Evolutionary conservation across 2,797 vertebrate genomes (phyloP), one percentile per base, ranked within the genome.

Genomic region (Alcedo quadribrachys): DNA sequence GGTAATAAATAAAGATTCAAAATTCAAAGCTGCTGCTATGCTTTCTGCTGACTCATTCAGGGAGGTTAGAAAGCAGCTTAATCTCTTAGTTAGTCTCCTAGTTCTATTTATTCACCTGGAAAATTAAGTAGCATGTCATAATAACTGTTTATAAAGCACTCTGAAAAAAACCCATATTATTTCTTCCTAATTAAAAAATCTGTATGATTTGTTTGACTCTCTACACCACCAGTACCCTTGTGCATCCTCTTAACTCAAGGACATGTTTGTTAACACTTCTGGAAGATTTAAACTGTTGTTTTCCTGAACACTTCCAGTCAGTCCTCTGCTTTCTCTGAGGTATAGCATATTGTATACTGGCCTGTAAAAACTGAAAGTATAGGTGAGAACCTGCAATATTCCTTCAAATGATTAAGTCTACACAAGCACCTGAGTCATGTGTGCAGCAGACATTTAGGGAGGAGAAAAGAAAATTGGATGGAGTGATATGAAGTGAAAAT

Each of bases 41-140:
- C 43, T 74, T 88, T 58, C 57, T 79, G 62, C 83, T 80, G 46
- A 65, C 46, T 78, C 75, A 21, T 13, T 80, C 57, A 46, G 11
- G 8, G 8, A 84, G 14, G n/a, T 71, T 74, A 87, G 54, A 21
- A 90, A 90, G 11, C 33, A 65, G 25, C 42, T 70, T 78, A 43
- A 89, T 89, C 66, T 69, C 19, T 69, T 27, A 9, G 20, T 46
- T 46, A 46, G 25, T 51, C 25, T 89, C 28, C 66, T 81, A 81
- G 30, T 50, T 92, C 76, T 69, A 69, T 92, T 93, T 94, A 69
- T 69, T 81, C 73, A 89, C 9, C 58, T 92, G 80, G 73, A 81
- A 94, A 91, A 87, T 81, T 78, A 73, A 83, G 69, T 17, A 62
- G 9, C 19, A 76, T 63, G 16, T 40, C 8, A 88, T 87, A 89